These are phyloP conservation scores for Urophycis tenuis DNA, from an alignment of 2,797 vertebrate species.

Conservation along the genomic window DNA sequence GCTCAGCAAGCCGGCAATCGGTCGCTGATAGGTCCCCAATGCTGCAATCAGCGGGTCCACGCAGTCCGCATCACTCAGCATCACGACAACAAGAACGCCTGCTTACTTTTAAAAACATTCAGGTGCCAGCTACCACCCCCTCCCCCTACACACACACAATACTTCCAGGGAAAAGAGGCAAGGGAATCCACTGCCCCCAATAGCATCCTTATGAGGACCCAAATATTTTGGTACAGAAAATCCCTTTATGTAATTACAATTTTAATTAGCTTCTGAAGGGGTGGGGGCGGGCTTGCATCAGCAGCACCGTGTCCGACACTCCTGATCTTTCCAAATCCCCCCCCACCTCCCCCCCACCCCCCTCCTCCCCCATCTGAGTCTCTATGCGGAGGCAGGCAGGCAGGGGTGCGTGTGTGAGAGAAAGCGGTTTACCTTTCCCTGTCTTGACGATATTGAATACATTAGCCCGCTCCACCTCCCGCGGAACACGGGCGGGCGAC, in stretches of 20 bases:
- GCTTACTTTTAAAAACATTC: too few relatives aligned
- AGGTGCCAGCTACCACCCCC: too few relatives aligned
- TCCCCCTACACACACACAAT: neutral
- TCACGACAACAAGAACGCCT: neutral
- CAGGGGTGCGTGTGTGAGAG: conserved; percentile 47
- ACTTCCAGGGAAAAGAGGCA: too few relatives aligned
- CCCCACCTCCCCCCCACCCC: conserved; percentile 15
- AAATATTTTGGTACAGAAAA: neutral
- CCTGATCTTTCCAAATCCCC: conserved; percentile 2
- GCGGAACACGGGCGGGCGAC: conserved; percentile 67
- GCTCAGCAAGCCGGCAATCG: neutral
- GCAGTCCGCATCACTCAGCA: neutral
- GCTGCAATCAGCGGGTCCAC: neutral
- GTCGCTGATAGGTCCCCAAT: neutral
- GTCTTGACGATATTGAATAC: conserved; percentile 66
- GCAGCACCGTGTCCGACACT: neutral
- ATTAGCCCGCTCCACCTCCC: conserved; percentile 71
- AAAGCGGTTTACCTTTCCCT: conserved; percentile 69
- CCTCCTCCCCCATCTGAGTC: conserved; percentile 25
- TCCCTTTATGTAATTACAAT: neutral
- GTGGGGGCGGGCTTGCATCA: neutral
- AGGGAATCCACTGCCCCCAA: neutral
- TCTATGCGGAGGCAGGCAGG: conserved; percentile 30
- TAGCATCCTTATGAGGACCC: neutral
- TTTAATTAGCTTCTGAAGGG: neutral